phyloP scores from a whole-genome alignment of 1,140 invertebrate genomes.

The Gonatopus flavifemur region DNA sequence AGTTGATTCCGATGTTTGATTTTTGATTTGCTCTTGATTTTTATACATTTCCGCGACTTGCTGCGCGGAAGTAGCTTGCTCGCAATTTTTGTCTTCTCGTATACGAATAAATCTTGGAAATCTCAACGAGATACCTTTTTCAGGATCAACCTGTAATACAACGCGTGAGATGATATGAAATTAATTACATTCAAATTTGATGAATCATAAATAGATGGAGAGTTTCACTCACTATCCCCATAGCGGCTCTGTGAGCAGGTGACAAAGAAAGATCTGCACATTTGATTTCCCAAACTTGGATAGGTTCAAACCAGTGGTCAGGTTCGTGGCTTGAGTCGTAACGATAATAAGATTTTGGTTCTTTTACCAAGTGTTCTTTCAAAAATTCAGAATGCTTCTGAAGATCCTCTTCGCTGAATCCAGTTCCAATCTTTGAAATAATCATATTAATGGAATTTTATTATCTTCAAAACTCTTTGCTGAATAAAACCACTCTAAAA shows the following conservation, averaged over 20 bases:
- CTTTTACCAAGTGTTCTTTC: conserved; percentile 72
- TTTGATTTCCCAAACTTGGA: conserved; percentile 97
- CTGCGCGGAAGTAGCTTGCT: conserved; percentile 88
- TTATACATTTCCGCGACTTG: conserved; percentile 85
- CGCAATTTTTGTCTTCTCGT: conserved; percentile 90
- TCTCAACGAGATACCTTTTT: conserved; percentile 92
- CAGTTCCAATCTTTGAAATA: conserved; percentile 86
- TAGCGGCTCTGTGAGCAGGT: conserved; percentile 88
- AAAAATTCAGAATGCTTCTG: conserved; percentile 77
- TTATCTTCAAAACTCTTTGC: too few relatives aligned
- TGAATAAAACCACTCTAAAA: too few relatives aligned
- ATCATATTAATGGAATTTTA: too few relatives aligned
- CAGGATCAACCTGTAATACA: conserved; percentile 72
- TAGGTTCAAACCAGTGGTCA: conserved; percentile 94
- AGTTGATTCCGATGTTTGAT: conserved; percentile 59
- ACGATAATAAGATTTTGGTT: conserved; percentile 84
- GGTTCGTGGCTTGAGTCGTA: conserved; percentile 77
- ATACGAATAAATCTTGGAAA: conserved; percentile 95
- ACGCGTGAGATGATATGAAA: not conserved
- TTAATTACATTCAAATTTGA: not conserved
- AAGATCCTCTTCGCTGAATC: conserved; percentile 93
- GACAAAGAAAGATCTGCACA: conserved; percentile 98
- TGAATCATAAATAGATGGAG: not conserved
- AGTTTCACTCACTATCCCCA: conserved; percentile 72
- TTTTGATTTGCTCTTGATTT: conserved; percentile 90